These are phyloP conservation scores for Melanocharis versteri DNA, from an alignment of 2,113 vertebrate species.

Conservation along the genomic window DNA sequence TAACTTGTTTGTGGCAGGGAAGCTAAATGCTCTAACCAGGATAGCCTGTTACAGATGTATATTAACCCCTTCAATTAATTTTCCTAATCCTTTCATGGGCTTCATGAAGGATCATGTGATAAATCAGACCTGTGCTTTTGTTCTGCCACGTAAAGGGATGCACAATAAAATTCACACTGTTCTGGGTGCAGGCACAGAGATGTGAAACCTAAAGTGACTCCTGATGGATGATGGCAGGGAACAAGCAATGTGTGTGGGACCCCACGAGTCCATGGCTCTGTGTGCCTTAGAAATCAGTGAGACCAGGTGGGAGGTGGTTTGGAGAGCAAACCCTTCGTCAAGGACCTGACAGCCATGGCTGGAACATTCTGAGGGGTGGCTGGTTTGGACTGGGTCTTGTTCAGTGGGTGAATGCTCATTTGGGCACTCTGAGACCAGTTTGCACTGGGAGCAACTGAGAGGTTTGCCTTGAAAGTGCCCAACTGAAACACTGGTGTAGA, in stretches of 20 bases:
- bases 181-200: neutral
- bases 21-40: constrained; percentile 30
- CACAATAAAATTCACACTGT: rapidly evolving
- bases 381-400: neutral
- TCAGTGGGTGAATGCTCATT: neutral
- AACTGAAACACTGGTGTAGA: neutral
- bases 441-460: neutral
- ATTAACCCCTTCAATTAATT: constrained; percentile 28
- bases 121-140: neutral
- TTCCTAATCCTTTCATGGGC: neutral
- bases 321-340: neutral
- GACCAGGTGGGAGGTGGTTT: neutral
- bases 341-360: neutral
- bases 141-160: neutral
- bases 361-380: neutral
- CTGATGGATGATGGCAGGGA: neutral
- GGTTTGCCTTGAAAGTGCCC: neutral
- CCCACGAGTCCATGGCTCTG: neutral
- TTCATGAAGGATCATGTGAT: neutral
- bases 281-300: neutral
- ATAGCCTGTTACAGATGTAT: neutral
- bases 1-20: neutral
- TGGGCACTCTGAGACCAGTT: neutral
- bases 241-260: neutral
- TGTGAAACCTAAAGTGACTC: neutral